phyloP scores from a whole-genome alignment of 53 echinoderm and acorn worm species.

The Astropecten irregularis region DNA sequence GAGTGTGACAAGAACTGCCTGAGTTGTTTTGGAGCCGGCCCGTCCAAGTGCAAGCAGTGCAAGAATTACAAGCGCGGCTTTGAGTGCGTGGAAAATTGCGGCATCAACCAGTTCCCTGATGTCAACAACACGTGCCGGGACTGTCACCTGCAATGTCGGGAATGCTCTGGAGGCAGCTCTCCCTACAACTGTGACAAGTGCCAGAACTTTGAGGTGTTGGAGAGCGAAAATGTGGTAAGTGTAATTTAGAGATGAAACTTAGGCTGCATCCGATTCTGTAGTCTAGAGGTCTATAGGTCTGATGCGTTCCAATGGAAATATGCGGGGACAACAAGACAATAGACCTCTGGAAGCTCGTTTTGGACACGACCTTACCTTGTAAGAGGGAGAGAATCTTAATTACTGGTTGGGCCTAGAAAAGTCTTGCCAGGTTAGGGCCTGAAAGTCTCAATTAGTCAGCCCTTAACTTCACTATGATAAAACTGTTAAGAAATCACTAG shows the following conservation, averaged over 20 bases:
- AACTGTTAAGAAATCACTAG: no score
- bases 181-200: conserved; percentile 64
- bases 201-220: conserved; percentile 54
- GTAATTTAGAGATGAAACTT: not conserved
- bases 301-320: no score
- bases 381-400: no score
- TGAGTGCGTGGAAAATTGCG: conserved; percentile 65
- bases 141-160: conserved; percentile 70
- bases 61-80: conserved; percentile 29
- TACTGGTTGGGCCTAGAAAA: no score
- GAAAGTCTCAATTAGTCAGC: no score
- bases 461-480: no score
- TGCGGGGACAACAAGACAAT: no score
- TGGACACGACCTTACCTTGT: no score
- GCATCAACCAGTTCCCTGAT: conserved; percentile 47
- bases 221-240: conserved; percentile 41
- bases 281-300: no score
- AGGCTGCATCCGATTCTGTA: no score
- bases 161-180: conserved; percentile 57
- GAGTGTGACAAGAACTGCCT: conserved; percentile 72
- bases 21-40: conserved; percentile 68
- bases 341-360: no score
- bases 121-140: conserved; percentile 49
- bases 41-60: conserved; percentile 63
- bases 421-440: no score